Percentiles rank a stretch among this genome's conserved stretches.
phyloP scores from a whole-genome alignment of 2,888 invertebrate species.

The Drosophila multiciliata region DNA sequence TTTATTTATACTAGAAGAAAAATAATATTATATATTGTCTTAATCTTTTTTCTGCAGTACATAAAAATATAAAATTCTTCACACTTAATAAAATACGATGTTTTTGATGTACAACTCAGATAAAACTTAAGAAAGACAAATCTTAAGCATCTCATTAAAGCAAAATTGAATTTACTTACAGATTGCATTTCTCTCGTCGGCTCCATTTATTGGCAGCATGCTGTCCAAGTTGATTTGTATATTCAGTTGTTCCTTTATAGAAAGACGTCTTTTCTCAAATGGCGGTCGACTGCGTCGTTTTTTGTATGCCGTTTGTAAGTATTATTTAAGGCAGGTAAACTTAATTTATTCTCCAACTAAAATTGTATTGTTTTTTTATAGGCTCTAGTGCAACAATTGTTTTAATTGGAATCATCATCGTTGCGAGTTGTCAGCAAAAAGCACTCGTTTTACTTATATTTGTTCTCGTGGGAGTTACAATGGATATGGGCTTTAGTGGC shows the following conservation, averaged over 20 bases:
- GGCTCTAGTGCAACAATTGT: constrained; percentile 68
- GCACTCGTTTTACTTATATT: constrained; percentile 80
- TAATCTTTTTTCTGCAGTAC: no score
- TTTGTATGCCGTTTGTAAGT: constrained; percentile 72
- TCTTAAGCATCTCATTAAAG: neutral
- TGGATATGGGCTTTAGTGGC: constrained; percentile 84
- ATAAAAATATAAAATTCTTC: neutral
- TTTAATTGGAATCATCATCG: constrained; percentile 76
- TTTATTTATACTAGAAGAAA: no score
- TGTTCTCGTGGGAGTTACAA: constrained; percentile 79
- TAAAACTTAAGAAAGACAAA: neutral
- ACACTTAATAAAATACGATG: neutral
- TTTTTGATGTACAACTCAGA: neutral
- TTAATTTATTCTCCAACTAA: no score
- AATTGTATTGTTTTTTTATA: constrained; percentile 23
- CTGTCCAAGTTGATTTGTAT: constrained; percentile 73
- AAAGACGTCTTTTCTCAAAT: constrained; percentile 53
- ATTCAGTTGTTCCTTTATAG: constrained; percentile 64
- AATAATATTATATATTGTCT: no score
- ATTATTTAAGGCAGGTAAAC: neutral
- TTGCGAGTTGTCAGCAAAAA: constrained; percentile 80
- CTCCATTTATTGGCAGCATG: constrained; percentile 75
- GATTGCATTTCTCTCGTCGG: constrained; percentile 75
- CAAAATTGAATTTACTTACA: constrained; percentile 20
- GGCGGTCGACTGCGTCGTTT: constrained; percentile 70